A percentile compares a stretch with the other conserved stretches of the same genome.
These are phyloP conservation scores for Andrena marginata DNA, from an alignment of 2,888 invertebrate genomes.

Conservation along the genomic window DNA sequence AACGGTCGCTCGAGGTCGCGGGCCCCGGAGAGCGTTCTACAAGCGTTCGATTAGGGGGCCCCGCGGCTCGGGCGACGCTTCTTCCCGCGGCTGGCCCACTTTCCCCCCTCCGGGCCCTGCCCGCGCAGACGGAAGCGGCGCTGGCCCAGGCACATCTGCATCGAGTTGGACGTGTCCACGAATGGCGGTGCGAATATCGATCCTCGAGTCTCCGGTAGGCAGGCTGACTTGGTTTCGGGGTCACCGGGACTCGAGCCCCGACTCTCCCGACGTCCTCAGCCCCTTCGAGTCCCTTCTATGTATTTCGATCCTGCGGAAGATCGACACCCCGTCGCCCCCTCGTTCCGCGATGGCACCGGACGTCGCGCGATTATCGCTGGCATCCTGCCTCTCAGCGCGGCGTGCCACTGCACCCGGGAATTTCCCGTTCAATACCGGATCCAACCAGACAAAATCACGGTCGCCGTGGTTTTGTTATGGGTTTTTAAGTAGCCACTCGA, in stretches of 20 bases:
- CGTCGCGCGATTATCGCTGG: not conserved
- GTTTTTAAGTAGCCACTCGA: too few species aligned
- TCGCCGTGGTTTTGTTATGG: too few species aligned
- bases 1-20: conserved; percentile 13
- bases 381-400: not conserved
- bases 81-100: not conserved
- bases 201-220: conserved; percentile 61
- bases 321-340: not conserved
- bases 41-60: not conserved
- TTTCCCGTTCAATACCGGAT: too few species aligned
- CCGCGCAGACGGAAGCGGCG: conserved; percentile 22
- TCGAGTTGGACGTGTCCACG: conserved; percentile 57
- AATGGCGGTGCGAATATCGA: conserved; percentile 77
- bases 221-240: conserved; percentile 75
- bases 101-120: conserved; percentile 3
- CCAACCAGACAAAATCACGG: too few species aligned
- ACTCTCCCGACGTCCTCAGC: conserved; percentile 64
- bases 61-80: not conserved
- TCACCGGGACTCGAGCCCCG: conserved; percentile 74
- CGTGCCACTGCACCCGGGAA: not conserved
- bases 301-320: not conserved
- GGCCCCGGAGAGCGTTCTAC: not conserved
- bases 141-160: conserved; percentile 65
- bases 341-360: conserved; percentile 9
- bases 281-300: not conserved